phyloP scores from a whole-genome alignment of 2,888 invertebrate species.

The Pelosia muscerda region DNA sequence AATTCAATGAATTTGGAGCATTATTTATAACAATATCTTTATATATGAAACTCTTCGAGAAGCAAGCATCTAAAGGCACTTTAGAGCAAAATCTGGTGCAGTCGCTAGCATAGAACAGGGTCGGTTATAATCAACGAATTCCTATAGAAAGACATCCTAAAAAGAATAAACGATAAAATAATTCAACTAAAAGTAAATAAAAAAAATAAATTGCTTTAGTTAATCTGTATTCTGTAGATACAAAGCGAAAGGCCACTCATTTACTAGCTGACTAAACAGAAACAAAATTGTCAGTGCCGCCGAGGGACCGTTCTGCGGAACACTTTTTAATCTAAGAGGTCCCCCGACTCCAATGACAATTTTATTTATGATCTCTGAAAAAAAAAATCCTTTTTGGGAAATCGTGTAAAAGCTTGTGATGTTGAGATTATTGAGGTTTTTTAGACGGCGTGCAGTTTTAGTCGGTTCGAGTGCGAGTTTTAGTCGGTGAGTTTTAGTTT shows the following conservation, averaged over 20 bases:
- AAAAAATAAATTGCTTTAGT: neutral
- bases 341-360: neutral
- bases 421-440: neutral
- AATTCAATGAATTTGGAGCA: neutral
- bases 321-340: neutral
- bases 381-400: neutral
- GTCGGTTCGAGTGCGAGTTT: no score
- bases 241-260: neutral
- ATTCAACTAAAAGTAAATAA: neutral
- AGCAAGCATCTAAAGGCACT: no score
- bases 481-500: no score
- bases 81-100: no score
- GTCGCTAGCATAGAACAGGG: no score
- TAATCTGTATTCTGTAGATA: neutral
- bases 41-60: neutral
- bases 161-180: neutral
- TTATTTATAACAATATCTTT: neutral
- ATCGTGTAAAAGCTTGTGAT: neutral
- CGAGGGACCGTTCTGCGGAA: neutral
- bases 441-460: no score
- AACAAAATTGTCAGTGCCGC: neutral
- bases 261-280: slow-evolving; percentile 1
- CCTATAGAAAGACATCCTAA: neutral
- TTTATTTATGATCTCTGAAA: slow-evolving; percentile 1
- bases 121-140: no score